Evolutionary conservation across 2,797 vertebrate species (phyloP), one percentile per base, ranked within the genome.

Genomic region (Echeneis naucrates): DNA sequence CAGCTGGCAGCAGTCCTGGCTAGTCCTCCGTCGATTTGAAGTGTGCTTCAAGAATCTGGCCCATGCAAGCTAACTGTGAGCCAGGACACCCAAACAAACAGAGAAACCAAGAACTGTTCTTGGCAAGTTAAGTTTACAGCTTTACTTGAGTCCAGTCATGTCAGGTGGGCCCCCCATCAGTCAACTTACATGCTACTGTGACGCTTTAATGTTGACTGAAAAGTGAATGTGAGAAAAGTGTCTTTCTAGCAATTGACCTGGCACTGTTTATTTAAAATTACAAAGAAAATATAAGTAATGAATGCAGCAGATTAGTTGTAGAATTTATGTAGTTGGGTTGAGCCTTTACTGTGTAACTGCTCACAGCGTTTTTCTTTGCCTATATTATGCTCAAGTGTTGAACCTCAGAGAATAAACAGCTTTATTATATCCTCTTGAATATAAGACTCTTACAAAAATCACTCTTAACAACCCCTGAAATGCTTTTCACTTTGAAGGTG

Each of bases 41-140:
- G 87, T 84, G 87, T 82, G 87, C 82, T 84, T 86, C 78, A 92
- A 88, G 88, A 90, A 89, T 84, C 83, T 93, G 91, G 92, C 86
- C 87, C 68, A 61, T 88, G 85, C 81, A 87, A 68, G 55, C 67
- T 11, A 64, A 84, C 70, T 80, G 65, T 24, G 74, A 91, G 91
- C 89, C 91, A 93, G 85, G 78, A 92, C 60, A 82, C 85, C 81
- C 68, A 84, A 88, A 88, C 82, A 88, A 89, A 89, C 83, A 86
- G 77, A 80, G 76, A 82, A 86, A 86, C 85, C 68, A 77, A 80
- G 77, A 89, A 61, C 53, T 62, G 58, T 72, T 80, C 71, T 56
- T 80, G 65, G 78, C 72, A 78, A 77, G 71, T 75, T 47, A 53
- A 70, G 48, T 83, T 83, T 53, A 54, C 56, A 76, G 57, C 71